These are phyloP conservation scores for Vesta saturnalis DNA, from an alignment of 2,888 invertebrate genomes.

Conservation along the genomic window DNA sequence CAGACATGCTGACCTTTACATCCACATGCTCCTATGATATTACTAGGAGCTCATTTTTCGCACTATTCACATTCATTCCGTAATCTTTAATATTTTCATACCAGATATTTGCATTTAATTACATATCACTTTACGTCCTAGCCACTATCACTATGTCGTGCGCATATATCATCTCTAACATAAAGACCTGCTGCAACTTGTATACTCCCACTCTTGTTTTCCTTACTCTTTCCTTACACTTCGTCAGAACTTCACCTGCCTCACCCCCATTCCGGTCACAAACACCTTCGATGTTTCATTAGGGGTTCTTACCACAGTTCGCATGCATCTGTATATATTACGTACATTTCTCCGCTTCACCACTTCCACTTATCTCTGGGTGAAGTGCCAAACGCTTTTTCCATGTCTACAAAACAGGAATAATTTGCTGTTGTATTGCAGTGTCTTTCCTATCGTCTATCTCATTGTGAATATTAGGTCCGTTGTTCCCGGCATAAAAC, in stretches of 20 bases:
- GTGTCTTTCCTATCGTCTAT: conserved; percentile 20
- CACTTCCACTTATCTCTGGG: conserved; percentile 18
- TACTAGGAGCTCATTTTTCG: conserved; percentile 10
- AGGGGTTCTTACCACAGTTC: conserved; percentile 12
- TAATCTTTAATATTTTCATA: conserved; percentile 16
- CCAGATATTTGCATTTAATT: conserved; percentile 23
- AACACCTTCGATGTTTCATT: conserved; percentile 20
- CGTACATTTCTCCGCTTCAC: conserved; percentile 24
- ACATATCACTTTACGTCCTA: conserved; percentile 14
- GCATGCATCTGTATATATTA: conserved; percentile 12
- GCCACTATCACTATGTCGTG: conserved; percentile 25
- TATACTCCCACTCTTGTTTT: conserved; percentile 9
- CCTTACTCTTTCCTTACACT: background rate
- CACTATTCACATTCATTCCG: conserved; percentile 24
- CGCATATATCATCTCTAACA: conserved; percentile 13
- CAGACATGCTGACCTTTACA: too few species aligned
- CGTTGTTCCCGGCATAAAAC: conserved; percentile 22
- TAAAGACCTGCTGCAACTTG: conserved; percentile 6
- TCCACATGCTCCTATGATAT: background rate
- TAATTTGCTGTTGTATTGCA: conserved; percentile 12
- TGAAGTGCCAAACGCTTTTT: conserved; percentile 18
- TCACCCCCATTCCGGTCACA: conserved; percentile 17
- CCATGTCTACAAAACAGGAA: background rate
- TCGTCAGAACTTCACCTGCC: conserved; percentile 17
- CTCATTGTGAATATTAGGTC: conserved; percentile 16